Base-by-base conservation (phyloP, 2,888 invertebrate genomes). In the Noctua comes region DNA sequence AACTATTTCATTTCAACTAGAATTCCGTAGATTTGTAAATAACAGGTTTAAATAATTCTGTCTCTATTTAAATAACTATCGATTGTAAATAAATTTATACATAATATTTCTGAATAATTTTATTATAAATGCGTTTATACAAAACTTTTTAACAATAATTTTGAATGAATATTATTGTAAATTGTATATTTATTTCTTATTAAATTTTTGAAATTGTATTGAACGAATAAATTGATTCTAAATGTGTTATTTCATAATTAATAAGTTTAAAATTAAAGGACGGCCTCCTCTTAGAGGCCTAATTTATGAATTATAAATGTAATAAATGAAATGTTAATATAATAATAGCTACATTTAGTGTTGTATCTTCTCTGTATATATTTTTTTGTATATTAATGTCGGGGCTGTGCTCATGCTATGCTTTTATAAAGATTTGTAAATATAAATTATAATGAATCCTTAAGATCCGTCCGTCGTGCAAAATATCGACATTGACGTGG, bases 11-110 rank as follows among this genome's bases (percentile, higher is more conserved):
- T 62, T 79, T 83, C 1, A 51, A 79, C 46, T 59, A 68, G 64
- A 71, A 79, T 80, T 84, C 73, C 57, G 83, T 89, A 89, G 85
- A 83, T 79, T 81, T 91, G 91, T 91, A 90, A 88, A 91, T 90
- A 91, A 66, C 68, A 75, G 78, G 36, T 79, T 74, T 64, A 27
- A 76, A 71, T 66, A 76, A 79, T 72, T 78, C 36, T 62, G 48
- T 68, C 74, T 79, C 57, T 68, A 57, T 62, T 18, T 68, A 62
- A 68, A 76, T 76, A 83, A 48, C 18, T 27, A 54, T 62, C 24
- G 24, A 73, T 51, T 88, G 88, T 88, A 88, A 88, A 88, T 88
- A 84, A 59, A 64, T 68, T 74, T 71, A 13, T 62, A 73, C 31
- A 69, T 70, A 77, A 72, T 64, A 75, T 57, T 80, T 77, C 31